These are phyloP conservation scores for Antennarius maculatus DNA, from an alignment of 2,797 vertebrate species.

Conservation along the genomic window DNA sequence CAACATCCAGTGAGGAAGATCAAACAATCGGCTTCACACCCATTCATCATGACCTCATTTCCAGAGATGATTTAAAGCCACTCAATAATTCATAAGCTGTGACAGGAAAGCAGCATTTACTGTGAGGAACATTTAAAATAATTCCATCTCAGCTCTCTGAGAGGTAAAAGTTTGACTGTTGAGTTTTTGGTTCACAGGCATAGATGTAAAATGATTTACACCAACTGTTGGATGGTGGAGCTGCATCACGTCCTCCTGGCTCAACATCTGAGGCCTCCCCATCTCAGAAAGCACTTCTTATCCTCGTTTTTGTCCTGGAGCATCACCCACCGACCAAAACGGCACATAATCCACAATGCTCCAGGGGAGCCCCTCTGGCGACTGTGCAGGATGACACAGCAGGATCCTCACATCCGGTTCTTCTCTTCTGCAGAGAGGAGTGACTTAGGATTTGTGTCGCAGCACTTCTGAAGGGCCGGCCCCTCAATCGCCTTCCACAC, in stretches of 20 bases:
- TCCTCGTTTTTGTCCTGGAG: slow-evolving; percentile 26
- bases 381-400: slow-evolving; percentile 44
- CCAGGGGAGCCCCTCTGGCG: slow-evolving; percentile 31
- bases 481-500: slow-evolving; percentile 47
- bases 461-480: slow-evolving; percentile 23
- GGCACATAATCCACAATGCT: slow-evolving; percentile 29
- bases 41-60: slow-evolving; percentile 67
- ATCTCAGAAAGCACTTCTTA: slow-evolving; percentile 25
- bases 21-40: slow-evolving; percentile 49
- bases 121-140: slow-evolving; percentile 16
- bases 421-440: too few relatives aligned
- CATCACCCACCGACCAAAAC: slow-evolving; percentile 30
- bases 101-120: slow-evolving; percentile 62
- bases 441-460: not conserved
- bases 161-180: slow-evolving; percentile 24
- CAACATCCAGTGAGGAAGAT: slow-evolving; percentile 36
- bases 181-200: slow-evolving; percentile 18
- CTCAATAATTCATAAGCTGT: slow-evolving; percentile 64
- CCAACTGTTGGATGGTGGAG: not conserved
- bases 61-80: slow-evolving; percentile 50
- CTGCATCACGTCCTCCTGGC: slow-evolving; percentile 42
- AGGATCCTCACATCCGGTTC: slow-evolving; percentile 42
- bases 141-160: slow-evolving; percentile 35
- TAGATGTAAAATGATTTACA: slow-evolving; percentile 5
- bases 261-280: slow-evolving; percentile 48